Evolutionary conservation across 2,888 invertebrate species (phyloP), one percentile per base, ranked within the genome.

Genomic region (Eurytoma adleriae): DNA sequence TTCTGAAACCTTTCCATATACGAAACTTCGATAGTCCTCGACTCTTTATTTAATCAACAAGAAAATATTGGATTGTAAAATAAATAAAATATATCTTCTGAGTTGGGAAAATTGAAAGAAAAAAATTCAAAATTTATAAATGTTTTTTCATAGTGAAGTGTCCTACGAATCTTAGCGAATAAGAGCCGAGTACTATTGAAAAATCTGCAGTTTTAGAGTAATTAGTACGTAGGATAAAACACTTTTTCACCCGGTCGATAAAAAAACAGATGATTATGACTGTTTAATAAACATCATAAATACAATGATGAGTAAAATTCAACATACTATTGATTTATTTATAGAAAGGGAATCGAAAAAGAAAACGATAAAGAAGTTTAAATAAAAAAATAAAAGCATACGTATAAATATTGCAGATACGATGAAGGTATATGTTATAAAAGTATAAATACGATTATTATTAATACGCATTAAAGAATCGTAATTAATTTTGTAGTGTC

Each of bases 401-500:
- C 86, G 86, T 86, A 87, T 88, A 86, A 85, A 87, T 86, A 85
- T 86, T 83, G 83, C 77, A 82, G 80, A 80, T 82, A 74, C 74
- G 79, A 82, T 71, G 52, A 76, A 82, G 77, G 78, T 82, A 80
- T 80, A 82, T 78, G 80, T 82, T 82, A 78, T 77, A 83, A 85
- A 91, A 92, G 59, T 92, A 92, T 92, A 92, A 92, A 92, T 85
- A 85, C 84, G 84, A 83, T 83, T 85, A 92, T 92, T 92, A 92
- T 92, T 80, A 68, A 83, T 82, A 86, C 86, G 84, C 86, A 85
- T 85, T 87, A 88, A 86, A 70, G 50, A 73, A 87, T 89, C 86
- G 88, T 87, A 88, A 89, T 88, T 90, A 64, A 89, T 90, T 90
- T 90, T 90, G 89, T 90, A 90, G 90, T 89, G 88, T 88, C 88